phyloP scores from a whole-genome alignment of 2,888 invertebrate species.

The Melangyna quadrimaculata region DNA sequence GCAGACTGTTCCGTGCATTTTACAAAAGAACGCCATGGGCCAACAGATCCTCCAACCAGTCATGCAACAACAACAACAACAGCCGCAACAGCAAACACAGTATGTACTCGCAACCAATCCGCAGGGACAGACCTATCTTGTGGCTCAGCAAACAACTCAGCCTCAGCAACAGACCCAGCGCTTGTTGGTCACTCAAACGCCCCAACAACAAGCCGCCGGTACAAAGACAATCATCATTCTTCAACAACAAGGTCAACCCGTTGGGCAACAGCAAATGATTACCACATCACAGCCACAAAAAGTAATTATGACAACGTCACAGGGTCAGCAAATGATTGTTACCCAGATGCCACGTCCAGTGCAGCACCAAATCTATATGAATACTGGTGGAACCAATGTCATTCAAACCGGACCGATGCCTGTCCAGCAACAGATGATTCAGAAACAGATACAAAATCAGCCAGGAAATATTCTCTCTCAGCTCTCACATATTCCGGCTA shows the following conservation, averaged over 20 bases:
- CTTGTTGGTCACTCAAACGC: constrained; percentile 85
- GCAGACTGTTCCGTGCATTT: constrained; percentile 80
- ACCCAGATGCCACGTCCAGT: constrained; percentile 82
- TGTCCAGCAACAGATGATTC: constrained; percentile 76
- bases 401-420: constrained; percentile 76
- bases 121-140: constrained; percentile 85
- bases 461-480: constrained; percentile 75
- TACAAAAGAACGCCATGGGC: constrained; percentile 77
- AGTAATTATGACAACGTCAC: constrained; percentile 85
- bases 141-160: constrained; percentile 84
- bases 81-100: constrained; percentile 79
- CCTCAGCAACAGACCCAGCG: constrained; percentile 83
- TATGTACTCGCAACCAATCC: constrained; percentile 81
- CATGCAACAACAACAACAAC: constrained; percentile 80
- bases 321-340: constrained; percentile 86
- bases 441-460: constrained; percentile 74
- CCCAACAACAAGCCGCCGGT: constrained; percentile 85
- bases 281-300: constrained; percentile 81
- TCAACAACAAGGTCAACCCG: constrained; percentile 82
- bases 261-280: constrained; percentile 76
- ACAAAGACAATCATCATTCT: constrained; percentile 88
- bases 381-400: constrained; percentile 62
- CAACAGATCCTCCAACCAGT: constrained; percentile 76
- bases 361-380: constrained; percentile 73
- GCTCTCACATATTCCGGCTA: constrained; percentile 80